Evolutionary conservation across 2,113 vertebrate species (phyloP).

Genomic region (Ahaetulla prasina): DNA sequence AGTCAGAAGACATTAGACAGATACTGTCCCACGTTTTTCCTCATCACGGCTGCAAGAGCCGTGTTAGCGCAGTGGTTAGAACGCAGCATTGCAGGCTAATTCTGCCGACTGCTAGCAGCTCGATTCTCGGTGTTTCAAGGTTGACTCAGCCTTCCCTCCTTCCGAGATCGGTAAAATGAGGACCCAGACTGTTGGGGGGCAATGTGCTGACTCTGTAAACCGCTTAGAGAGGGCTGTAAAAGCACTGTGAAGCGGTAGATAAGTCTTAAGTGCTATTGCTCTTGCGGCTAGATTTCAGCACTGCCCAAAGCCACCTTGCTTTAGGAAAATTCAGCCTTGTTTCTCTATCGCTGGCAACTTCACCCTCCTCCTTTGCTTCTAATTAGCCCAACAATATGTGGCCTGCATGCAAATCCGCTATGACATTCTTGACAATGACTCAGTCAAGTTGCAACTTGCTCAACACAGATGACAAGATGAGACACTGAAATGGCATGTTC

Average conservation of each 20-base stretch:
- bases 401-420: conserved; percentile 30
- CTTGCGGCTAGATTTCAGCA: background rate
- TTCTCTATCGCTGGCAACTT: conserved; percentile 16
- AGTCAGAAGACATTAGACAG: background rate
- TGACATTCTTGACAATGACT: conserved; percentile 34
- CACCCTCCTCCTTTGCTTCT: conserved; percentile 9
- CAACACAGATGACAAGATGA: conserved; percentile 44
- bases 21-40: background rate
- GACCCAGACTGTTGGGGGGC: background rate
- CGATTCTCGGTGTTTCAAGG: background rate
- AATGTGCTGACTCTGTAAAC: background rate
- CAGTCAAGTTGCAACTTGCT: conserved; percentile 22
- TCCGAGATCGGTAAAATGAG: background rate
- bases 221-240: background rate
- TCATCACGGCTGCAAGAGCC: background rate
- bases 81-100: background rate
- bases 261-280: background rate
- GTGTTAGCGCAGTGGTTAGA: background rate
- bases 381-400: conserved; percentile 35
- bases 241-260: background rate
- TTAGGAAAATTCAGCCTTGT: background rate
- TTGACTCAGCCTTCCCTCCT: background rate
- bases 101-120: background rate
- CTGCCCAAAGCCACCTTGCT: background rate
- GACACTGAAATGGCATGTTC: conserved; percentile 32